These are phyloP conservation scores for Tachypleus tridentatus DNA, from an alignment of 1,140 invertebrate genomes.

Conservation along the genomic window DNA sequence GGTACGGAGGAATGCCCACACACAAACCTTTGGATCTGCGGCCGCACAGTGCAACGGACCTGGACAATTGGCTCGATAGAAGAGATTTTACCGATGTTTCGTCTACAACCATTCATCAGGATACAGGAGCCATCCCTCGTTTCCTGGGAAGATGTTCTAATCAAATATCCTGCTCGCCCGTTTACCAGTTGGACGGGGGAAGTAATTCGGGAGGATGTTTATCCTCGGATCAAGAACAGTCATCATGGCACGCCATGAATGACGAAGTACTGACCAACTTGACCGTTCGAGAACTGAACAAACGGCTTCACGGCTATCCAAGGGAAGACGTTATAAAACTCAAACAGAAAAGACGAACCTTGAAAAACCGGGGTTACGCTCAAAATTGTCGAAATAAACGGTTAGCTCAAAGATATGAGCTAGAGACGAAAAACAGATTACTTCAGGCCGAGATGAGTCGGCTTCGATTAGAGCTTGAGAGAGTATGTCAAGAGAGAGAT, in stretches of 20 bases:
- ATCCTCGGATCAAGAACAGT: too few species aligned
- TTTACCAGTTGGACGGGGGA: too few species aligned
- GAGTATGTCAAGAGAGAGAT: conserved; percentile 20
- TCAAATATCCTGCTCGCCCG: too few species aligned
- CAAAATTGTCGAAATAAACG: conserved; percentile 93
- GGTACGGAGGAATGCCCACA: conserved; percentile 32
- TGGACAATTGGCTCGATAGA: conserved; percentile 16
- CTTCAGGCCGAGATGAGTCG: conserved; percentile 59
- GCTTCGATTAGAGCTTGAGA: conserved; percentile 49
- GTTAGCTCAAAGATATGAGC: conserved; percentile 67
- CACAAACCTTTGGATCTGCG: conserved; percentile 67
- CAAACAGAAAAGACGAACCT: conserved; percentile 90
- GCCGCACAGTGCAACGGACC: conserved; percentile 42
- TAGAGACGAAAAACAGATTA: conserved; percentile 71
- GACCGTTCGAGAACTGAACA: conserved; percentile 89
- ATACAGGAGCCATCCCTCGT: too few species aligned
- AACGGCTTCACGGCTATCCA: conserved; percentile 68
- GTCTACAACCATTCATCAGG: too few species aligned
- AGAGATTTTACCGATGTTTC: conserved; percentile 14
- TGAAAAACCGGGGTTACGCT: conserved; percentile 98
- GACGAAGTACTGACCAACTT: conserved; percentile 83
- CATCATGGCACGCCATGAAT: conserved; percentile 38
- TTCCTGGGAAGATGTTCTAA: too few species aligned
- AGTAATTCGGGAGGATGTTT: too few species aligned
- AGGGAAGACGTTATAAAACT: conserved; percentile 77